phyloP scores from a whole-genome alignment of 1,140 invertebrate species.

The Drosophila fuyamai region DNA sequence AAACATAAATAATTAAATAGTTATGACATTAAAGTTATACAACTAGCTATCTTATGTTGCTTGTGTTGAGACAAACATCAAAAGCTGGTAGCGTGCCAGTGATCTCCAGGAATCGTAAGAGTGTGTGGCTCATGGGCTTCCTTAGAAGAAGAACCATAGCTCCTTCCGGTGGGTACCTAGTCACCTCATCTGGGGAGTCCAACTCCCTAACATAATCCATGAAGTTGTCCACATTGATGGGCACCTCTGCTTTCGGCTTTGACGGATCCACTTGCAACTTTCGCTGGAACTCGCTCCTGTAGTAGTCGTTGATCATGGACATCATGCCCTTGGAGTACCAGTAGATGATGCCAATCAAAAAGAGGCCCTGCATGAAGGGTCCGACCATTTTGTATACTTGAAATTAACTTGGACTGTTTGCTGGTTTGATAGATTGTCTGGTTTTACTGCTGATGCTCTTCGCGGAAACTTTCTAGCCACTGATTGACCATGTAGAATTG shows the following conservation, averaged over 20 bases:
- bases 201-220: conserved; percentile 74
- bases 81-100: conserved; percentile 31
- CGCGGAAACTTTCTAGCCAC: conserved; percentile 64
- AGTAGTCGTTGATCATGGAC: conserved; percentile 83
- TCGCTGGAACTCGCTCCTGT: conserved; percentile 77
- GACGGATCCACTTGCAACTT: conserved; percentile 50
- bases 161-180: background rate
- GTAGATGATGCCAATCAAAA: conserved; percentile 81
- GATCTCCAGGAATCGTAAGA: conserved; percentile 55
- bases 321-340: conserved; percentile 83
- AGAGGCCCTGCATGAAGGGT: conserved; percentile 76
- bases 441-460: conserved; percentile 33
- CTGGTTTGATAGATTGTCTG: background rate
- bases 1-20: background rate
- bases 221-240: conserved; percentile 70
- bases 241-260: conserved; percentile 28
- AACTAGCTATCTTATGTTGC: conserved; percentile 38
- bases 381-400: conserved; percentile 66
- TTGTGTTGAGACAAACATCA: conserved; percentile 40
- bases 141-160: background rate
- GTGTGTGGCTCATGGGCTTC: conserved; percentile 7
- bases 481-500: conserved; percentile 73
- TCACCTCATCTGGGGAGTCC: conserved; percentile 27
- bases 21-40: background rate
- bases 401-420: no score